These are phyloP conservation scores for Dicerorhinus sumatrensis DNA, from an alignment of 2,113 vertebrate genomes.

Conservation along the genomic window DNA sequence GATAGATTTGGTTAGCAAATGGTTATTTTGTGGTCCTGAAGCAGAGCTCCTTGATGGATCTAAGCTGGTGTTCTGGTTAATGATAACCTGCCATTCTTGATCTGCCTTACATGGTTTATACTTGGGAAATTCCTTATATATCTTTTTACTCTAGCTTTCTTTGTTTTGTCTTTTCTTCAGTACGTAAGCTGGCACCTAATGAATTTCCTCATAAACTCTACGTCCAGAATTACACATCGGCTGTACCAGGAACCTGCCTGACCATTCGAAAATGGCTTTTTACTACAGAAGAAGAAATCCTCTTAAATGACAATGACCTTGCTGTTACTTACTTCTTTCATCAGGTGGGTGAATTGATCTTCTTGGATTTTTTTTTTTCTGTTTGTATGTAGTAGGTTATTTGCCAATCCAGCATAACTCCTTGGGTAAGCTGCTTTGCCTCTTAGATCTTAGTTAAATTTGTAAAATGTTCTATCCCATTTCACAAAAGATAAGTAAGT, in stretches of 20 bases:
- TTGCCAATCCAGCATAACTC: not conserved
- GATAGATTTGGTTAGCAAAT: not conserved
- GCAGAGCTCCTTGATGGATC: not conserved
- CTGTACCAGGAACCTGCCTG: slow-evolving; percentile 96
- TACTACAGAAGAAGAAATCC: slow-evolving; percentile 95
- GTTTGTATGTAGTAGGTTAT: not conserved
- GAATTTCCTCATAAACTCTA: slow-evolving; percentile 99
- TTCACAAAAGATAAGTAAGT: not conserved
- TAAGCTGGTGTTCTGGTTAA: not conserved
- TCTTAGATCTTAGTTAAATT: slow-evolving; percentile 8
- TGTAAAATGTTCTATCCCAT: not conserved
- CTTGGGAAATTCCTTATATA: not conserved
- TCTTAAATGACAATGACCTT: slow-evolving; percentile 96
- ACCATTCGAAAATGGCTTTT: slow-evolving; percentile 97
- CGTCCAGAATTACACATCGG: slow-evolving; percentile 98
- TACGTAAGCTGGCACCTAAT: slow-evolving; percentile 96
- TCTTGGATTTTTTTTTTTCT: slow-evolving; percentile 29
- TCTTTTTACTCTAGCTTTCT: slow-evolving; percentile 38
- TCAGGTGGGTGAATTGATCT: slow-evolving; percentile 88
- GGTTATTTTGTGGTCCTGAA: not conserved
- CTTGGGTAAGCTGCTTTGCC: not conserved
- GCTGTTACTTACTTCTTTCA: slow-evolving; percentile 98
- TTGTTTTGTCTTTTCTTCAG: slow-evolving; percentile 82
- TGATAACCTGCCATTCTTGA: not conserved
- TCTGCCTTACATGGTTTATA: not conserved